Percentiles rank a stretch among this genome's conserved stretches.
Conservation (phyloP, 2,888 invertebrate genomes). For the Ophion ventricosus region DNA sequence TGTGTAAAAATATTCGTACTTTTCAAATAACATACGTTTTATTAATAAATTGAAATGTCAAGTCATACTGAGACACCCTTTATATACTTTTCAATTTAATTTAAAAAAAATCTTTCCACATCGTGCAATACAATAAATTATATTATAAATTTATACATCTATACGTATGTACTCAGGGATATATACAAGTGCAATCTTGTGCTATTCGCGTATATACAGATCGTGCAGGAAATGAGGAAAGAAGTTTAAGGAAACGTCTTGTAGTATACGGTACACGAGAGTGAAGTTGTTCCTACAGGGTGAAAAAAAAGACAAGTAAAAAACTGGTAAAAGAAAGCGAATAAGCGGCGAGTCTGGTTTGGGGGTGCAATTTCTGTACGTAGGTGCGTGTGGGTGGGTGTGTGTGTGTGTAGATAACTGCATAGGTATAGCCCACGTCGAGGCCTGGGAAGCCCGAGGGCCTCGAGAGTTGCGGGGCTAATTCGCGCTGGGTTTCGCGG, state of each 20-base stretch:
- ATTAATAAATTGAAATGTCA: too few relatives aligned
- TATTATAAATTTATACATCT: too few relatives aligned
- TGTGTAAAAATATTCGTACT: too few relatives aligned
- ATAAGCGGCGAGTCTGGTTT: not conserved
- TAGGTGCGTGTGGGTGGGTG: conserved; percentile 1
- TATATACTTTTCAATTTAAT: too few relatives aligned
- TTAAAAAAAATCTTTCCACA: too few relatives aligned
- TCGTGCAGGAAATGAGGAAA: conserved; percentile 24
- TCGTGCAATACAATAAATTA: too few relatives aligned
- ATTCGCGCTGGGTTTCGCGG: conserved; percentile 68
- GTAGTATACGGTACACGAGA: not conserved
- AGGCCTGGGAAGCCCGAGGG: conserved; percentile 39
- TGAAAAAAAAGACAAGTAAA: conserved; percentile 11
- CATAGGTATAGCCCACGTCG: conserved; percentile 14
- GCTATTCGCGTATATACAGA: not conserved
- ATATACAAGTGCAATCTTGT: not conserved
- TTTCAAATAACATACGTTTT: too few relatives aligned
- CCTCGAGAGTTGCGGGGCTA: conserved; percentile 55
- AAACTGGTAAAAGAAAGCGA: conserved; percentile 18
- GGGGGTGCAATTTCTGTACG: not conserved
- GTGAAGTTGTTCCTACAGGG: conserved; percentile 21
- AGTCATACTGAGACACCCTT: too few relatives aligned
- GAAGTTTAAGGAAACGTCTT: conserved; percentile 19
- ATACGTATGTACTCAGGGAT: too few relatives aligned
- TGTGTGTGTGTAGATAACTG: not conserved